A percentile compares a stretch with the other conserved stretches of the same genome.
Conservation (phyloP, 2,888 invertebrate species). For the Eumerus sabulonum region DNA sequence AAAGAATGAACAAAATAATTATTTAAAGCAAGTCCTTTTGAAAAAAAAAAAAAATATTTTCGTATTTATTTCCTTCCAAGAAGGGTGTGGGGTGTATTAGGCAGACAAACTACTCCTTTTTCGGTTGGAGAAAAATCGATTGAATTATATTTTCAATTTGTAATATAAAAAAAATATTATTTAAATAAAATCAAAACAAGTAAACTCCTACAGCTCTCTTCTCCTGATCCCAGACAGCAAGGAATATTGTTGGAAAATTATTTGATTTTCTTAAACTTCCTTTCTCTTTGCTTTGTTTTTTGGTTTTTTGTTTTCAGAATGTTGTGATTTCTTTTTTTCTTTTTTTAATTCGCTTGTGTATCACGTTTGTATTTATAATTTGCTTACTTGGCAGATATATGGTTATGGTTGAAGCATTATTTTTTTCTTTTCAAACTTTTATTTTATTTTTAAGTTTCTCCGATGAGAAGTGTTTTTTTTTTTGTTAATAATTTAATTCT, state of each 20-base stretch:
- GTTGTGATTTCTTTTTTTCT: constrained; percentile 10
- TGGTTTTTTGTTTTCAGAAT: constrained; percentile 29
- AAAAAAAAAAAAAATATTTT: constrained; percentile 35
- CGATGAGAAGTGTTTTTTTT: background rate
- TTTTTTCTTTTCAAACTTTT: too few relatives aligned
- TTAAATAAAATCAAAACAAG: constrained; percentile 54
- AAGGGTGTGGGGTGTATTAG: too few relatives aligned
- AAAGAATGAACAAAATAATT: too few relatives aligned
- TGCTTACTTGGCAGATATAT: constrained; percentile 36
- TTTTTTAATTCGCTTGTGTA: constrained; percentile 15
- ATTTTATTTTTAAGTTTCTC: constrained; percentile 8
- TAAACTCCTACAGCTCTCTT: constrained; percentile 76
- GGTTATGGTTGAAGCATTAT: constrained; percentile 33
- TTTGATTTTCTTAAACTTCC: background rate
- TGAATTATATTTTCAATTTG: constrained; percentile 20
- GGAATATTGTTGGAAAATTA: constrained; percentile 71
- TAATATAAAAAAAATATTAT: constrained; percentile 38
- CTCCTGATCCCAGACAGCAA: constrained; percentile 79
- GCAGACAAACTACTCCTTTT: too few relatives aligned
- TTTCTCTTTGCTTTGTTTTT: background rate
- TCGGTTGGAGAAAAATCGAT: too few relatives aligned
- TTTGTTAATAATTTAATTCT: constrained; percentile 14
- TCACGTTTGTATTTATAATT: constrained; percentile 21
- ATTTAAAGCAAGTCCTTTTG: background rate
- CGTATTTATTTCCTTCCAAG: too few relatives aligned